Percentiles rank a stretch among this genome's conserved stretches.
These are phyloP conservation scores for Leptosomus discolor DNA, from an alignment of 2,113 vertebrate genomes.

Conservation along the genomic window DNA sequence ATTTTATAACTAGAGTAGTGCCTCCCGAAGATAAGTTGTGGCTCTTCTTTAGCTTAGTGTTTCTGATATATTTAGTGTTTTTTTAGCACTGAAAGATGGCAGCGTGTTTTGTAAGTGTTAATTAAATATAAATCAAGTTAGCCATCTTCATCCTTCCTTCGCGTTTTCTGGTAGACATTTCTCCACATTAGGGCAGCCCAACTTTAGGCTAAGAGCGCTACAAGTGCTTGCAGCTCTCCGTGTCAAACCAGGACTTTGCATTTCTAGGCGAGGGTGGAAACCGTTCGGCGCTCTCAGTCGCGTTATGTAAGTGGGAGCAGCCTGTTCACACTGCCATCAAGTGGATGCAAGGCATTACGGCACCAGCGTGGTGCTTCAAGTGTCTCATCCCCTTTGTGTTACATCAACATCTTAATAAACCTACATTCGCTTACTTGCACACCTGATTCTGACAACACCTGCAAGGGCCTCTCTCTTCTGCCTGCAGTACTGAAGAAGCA, in stretches of 20 bases:
- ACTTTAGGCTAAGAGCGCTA: rapidly evolving
- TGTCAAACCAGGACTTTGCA: rapidly evolving
- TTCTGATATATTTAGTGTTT: neutral
- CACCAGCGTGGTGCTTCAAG: neutral
- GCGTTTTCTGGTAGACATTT: rapidly evolving
- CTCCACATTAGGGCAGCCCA: rapidly evolving
- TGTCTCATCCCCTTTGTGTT: rapidly evolving
- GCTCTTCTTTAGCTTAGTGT: neutral
- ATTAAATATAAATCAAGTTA: neutral
- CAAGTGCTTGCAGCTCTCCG: rapidly evolving
- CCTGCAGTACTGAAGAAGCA: neutral
- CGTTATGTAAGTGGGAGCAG: rapidly evolving
- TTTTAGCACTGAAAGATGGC: neutral
- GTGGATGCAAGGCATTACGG: neutral
- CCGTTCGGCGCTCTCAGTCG: rapidly evolving
- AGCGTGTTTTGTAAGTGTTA: neutral
- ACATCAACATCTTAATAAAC: neutral
- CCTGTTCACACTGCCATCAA: slow-evolving; percentile 28
- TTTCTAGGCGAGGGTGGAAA: rapidly evolving
- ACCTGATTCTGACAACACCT: neutral
- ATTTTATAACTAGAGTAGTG: neutral
- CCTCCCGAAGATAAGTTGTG: neutral
- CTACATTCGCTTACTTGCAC: rapidly evolving
- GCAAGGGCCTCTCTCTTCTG: neutral
- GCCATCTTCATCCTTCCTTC: neutral